phyloP scores from a whole-genome alignment of 2,797 vertebrate species.

The Melanotaenia maccullochi region DNA sequence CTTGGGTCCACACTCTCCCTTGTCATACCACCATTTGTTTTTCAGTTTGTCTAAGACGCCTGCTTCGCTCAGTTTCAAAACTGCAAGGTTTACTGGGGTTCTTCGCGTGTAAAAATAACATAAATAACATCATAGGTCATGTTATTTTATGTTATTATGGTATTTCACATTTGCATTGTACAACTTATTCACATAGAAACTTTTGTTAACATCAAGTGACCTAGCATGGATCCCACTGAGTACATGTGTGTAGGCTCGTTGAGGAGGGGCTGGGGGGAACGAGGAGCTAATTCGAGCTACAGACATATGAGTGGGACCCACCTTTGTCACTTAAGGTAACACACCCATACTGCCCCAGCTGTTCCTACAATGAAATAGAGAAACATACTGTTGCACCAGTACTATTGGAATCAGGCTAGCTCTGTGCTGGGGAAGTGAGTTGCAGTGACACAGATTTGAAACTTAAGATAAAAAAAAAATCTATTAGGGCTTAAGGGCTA shows the following conservation, averaged over 20 bases:
- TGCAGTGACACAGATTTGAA: constrained; percentile 1
- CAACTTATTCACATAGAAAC: constrained; percentile 76
- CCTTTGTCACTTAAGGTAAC: constrained; percentile 97
- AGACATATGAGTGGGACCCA: constrained; percentile 96
- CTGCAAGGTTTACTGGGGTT: constrained; percentile 99
- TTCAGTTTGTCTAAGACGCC: constrained; percentile 99
- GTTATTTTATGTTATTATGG: constrained; percentile 99
- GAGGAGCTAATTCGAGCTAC: constrained; percentile 89
- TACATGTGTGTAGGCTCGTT: constrained; percentile 89
- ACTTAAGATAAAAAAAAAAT: neutral
- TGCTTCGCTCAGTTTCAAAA: constrained; percentile 99
- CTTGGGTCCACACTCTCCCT: constrained; percentile 99
- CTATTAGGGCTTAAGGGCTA: neutral
- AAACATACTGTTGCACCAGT: constrained; percentile 93
- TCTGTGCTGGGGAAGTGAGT: constrained; percentile 39
- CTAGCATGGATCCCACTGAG: constrained; percentile 93
- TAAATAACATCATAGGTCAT: constrained; percentile 99
- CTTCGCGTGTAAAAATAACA: constrained; percentile 99
- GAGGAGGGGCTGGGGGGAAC: constrained; percentile 74
- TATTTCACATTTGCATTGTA: constrained; percentile 86
- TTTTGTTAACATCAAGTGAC: constrained; percentile 88
- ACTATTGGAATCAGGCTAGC: constrained; percentile 84
- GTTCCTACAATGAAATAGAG: constrained; percentile 79
- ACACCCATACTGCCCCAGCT: constrained; percentile 94
- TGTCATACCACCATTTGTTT: constrained; percentile 99